Conservation (phyloP, 2,113 vertebrate genomes). For the Syrrhaptes paradoxus region DNA sequence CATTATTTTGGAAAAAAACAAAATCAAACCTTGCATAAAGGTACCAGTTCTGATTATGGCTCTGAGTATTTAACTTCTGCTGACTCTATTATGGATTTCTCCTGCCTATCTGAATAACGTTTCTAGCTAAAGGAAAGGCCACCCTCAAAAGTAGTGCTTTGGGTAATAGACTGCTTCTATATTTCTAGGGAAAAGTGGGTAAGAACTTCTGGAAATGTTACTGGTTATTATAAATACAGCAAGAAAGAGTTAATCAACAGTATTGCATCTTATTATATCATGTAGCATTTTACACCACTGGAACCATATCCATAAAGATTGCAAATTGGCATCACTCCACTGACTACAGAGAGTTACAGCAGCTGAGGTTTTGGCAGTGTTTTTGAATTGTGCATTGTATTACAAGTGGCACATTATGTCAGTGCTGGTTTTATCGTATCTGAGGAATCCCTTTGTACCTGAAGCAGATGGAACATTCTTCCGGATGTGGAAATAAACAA, state of each 20-base stretch:
- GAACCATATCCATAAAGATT: not conserved
- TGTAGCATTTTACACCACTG: not conserved
- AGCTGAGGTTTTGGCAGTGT: conserved; percentile 5
- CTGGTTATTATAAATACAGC: not conserved
- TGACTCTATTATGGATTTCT: not conserved
- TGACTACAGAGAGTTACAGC: not conserved
- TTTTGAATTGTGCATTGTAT: conserved; percentile 11
- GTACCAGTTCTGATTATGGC: not conserved
- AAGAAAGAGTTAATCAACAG: not conserved
- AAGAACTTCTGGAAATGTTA: not conserved
- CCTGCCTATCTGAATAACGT: not conserved
- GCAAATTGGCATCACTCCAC: not conserved
- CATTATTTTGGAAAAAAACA: not conserved
- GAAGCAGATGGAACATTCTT: not conserved
- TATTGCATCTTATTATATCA: not conserved
- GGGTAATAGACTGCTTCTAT: not conserved
- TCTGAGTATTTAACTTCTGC: not conserved
- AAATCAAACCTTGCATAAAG: not conserved
- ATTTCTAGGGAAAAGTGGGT: not conserved
- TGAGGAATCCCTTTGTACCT: conserved; percentile 47
- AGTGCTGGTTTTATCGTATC: not conserved
- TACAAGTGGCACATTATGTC: not conserved
- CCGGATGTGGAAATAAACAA: not conserved
- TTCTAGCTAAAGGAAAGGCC: not conserved
- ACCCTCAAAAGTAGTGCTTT: not conserved